Evolutionary conservation across 2,888 invertebrate species (phyloP).

Genomic region (Eledona agricola): DNA sequence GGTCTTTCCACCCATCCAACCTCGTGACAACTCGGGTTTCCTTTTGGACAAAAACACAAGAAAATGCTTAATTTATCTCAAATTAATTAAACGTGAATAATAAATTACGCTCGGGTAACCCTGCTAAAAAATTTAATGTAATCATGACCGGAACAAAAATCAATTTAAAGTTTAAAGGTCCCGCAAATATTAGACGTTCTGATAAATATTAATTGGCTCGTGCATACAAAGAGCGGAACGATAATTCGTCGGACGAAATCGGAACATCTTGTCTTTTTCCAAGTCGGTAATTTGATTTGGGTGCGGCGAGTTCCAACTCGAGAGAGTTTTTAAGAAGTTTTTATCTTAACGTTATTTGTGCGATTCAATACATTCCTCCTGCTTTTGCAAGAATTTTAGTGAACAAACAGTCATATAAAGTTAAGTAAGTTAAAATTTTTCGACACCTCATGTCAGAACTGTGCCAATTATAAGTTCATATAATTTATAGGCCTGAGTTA

Average conservation of each 20-base stretch:
- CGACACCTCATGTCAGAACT: no score
- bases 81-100: constrained; percentile 39
- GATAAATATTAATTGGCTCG: constrained; percentile 28
- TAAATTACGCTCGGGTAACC: constrained; percentile 18
- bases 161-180: constrained; percentile 29
- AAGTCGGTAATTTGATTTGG: constrained; percentile 29
- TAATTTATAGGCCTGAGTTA: no score
- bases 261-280: no score
- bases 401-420: no score
- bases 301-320: constrained; percentile 21
- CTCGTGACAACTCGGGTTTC: constrained; percentile 36
- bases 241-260: no score
- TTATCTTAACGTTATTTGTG: constrained; percentile 13
- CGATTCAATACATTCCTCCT: no score
- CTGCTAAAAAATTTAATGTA: constrained; percentile 32
- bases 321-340: constrained; percentile 17
- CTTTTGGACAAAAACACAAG: constrained; percentile 41
- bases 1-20: constrained; percentile 39
- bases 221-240: constrained; percentile 15
- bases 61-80: constrained; percentile 44
- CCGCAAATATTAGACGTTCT: constrained; percentile 20
- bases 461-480: no score
- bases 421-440: no score
- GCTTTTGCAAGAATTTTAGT: no score
- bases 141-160: constrained; percentile 24